Evolutionary conservation across 2,888 invertebrate genomes (phyloP).

Genomic region (Leptinotarsa rubiginosa): DNA sequence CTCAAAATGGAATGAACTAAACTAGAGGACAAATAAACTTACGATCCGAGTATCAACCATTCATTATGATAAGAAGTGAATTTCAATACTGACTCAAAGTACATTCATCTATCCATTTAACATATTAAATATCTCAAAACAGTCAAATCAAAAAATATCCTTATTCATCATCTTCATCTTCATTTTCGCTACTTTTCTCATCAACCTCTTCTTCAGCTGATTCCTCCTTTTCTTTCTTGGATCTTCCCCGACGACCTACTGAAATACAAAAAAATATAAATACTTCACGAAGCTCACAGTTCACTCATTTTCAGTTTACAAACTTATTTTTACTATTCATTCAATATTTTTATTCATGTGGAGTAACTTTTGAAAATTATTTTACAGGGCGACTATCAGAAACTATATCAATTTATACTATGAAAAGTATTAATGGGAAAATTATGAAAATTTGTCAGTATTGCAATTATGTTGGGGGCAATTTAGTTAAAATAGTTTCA

Average conservation of each 20-base stretch:
- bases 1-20: constrained; percentile 7
- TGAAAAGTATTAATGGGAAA: too few species aligned
- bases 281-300: not conserved
- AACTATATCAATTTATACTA: too few species aligned
- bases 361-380: too few species aligned
- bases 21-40: not conserved
- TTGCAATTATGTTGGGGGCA: too few species aligned
- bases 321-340: not conserved
- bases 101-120: not conserved
- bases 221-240: constrained; percentile 45
- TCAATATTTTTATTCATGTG: not conserved
- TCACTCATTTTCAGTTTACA: not conserved
- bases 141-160: constrained; percentile 4
- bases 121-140: not conserved
- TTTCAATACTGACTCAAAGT: not conserved
- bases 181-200: constrained; percentile 43
- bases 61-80: not conserved
- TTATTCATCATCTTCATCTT: constrained; percentile 40
- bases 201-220: constrained; percentile 43
- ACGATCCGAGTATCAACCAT: constrained; percentile 3
- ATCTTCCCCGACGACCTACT: constrained; percentile 42
- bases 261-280: constrained; percentile 17
- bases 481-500: too few species aligned
- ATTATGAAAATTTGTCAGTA: too few species aligned
- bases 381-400: too few species aligned